Evolutionary conservation across 2,888 invertebrate genomes (phyloP).

Genomic region (Mystacides longicornis): DNA sequence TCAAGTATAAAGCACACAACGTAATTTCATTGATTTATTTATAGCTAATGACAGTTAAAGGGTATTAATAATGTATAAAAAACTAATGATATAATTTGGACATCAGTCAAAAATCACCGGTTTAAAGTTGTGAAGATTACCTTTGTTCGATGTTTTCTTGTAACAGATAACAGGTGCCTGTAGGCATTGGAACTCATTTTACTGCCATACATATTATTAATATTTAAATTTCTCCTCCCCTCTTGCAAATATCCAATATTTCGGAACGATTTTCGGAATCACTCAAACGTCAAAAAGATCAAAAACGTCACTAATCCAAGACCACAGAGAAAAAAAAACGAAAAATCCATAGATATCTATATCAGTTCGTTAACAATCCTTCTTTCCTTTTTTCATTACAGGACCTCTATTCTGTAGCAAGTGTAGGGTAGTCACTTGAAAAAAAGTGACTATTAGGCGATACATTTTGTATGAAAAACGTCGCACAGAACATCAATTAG

Average conservation of each 20-base stretch:
- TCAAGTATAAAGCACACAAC: neutral
- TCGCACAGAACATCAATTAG: too few species aligned
- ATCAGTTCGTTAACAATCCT: neutral
- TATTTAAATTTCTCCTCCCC: neutral
- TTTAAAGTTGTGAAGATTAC: neutral
- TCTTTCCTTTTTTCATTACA: neutral
- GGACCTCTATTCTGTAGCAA: too few species aligned
- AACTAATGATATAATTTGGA: neutral
- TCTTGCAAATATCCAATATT: neutral
- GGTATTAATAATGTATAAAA: neutral
- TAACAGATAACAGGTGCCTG: neutral
- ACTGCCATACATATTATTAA: neutral
- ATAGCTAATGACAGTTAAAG: constrained; percentile 17
- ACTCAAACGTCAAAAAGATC: constrained; percentile 1
- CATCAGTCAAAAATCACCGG: neutral
- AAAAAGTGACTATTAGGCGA: too few species aligned
- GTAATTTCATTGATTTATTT: constrained; percentile 11
- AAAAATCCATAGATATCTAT: neutral
- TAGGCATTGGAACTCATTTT: neutral
- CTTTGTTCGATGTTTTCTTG: neutral
- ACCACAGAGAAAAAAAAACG: too few species aligned
- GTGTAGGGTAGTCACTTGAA: too few species aligned
- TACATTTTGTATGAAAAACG: too few species aligned
- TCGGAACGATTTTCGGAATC: neutral
- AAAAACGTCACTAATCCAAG: too few species aligned